phyloP scores from a whole-genome alignment of 2,113 vertebrate species.

The Spizaetus ornatus region DNA sequence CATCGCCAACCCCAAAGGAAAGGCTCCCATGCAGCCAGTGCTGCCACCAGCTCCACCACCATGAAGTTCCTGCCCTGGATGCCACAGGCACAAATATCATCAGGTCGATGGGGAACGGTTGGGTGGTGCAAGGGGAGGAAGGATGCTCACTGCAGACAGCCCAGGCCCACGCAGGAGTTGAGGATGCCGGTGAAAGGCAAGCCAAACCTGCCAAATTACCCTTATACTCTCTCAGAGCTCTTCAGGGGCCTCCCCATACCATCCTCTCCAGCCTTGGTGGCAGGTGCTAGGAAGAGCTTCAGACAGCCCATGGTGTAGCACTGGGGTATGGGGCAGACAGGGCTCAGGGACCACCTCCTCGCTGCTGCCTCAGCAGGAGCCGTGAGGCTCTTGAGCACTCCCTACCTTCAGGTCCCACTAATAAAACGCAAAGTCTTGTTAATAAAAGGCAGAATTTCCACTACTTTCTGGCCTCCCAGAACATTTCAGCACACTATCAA shows the following conservation, averaged over 20 bases:
- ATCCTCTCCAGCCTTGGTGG: not conserved
- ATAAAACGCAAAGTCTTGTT: not conserved
- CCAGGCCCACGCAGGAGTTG: not conserved
- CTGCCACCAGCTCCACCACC: not conserved
- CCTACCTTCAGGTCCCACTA: not conserved
- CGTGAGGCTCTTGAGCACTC: not conserved
- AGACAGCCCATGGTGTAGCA: not conserved
- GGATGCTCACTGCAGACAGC: not conserved
- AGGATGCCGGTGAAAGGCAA: not conserved
- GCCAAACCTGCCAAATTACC: not conserved
- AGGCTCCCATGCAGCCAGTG: not conserved
- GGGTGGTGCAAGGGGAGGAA: not conserved
- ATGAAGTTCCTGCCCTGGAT: not conserved
- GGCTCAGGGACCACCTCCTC: not conserved
- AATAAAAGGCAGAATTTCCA: not conserved
- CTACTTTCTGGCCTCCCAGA: not conserved
- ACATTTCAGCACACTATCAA: not conserved
- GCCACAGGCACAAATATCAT: fast-evolving
- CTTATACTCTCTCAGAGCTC: not conserved
- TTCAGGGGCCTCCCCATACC: not conserved
- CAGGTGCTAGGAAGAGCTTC: not conserved
- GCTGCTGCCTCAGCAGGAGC: not conserved
- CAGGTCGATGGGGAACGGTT: not conserved
- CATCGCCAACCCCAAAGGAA: not conserved
- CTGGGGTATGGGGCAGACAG: not conserved